Evolutionary conservation across 2,888 invertebrate genomes (phyloP).

Genomic region (Acleris literana): DNA sequence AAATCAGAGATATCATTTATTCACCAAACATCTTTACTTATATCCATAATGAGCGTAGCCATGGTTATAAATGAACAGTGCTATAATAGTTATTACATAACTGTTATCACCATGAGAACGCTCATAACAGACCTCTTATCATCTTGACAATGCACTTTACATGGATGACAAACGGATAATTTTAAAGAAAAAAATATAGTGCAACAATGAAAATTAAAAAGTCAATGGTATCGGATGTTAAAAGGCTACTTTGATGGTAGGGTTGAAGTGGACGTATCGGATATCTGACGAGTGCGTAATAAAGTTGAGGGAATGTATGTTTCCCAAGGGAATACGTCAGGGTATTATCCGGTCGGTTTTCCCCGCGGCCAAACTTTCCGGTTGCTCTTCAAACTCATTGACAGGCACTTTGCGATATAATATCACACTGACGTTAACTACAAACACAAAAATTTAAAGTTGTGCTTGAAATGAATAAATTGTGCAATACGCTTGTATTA

Average conservation of each 20-base stretch:
- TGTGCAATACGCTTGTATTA: not conserved
- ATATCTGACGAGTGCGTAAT: slow-evolving; percentile 44
- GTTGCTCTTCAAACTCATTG: slow-evolving; percentile 64
- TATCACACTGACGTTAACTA: slow-evolving; percentile 39
- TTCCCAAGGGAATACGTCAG: slow-evolving; percentile 55
- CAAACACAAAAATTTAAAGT: slow-evolving; percentile 18
- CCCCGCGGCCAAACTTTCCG: slow-evolving; percentile 61
- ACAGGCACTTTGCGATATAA: slow-evolving; percentile 41
- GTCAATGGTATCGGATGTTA: no score
- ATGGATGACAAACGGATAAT: no score
- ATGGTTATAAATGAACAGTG: no score
- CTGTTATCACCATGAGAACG: no score
- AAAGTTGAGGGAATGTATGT: slow-evolving; percentile 51
- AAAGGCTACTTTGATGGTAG: slow-evolving; percentile 3
- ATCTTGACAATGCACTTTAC: no score
- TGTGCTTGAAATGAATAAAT: not conserved
- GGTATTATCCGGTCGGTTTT: slow-evolving; percentile 57
- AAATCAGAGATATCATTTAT: no score
- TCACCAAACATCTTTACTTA: no score
- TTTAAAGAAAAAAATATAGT: no score
- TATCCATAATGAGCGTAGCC: no score
- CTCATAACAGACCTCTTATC: no score
- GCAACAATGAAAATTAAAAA: no score
- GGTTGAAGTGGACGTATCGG: slow-evolving; percentile 44
- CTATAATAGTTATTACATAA: no score